Conservation (phyloP, 2,113 vertebrate species). For the Campylomormyrus numenius region DNA sequence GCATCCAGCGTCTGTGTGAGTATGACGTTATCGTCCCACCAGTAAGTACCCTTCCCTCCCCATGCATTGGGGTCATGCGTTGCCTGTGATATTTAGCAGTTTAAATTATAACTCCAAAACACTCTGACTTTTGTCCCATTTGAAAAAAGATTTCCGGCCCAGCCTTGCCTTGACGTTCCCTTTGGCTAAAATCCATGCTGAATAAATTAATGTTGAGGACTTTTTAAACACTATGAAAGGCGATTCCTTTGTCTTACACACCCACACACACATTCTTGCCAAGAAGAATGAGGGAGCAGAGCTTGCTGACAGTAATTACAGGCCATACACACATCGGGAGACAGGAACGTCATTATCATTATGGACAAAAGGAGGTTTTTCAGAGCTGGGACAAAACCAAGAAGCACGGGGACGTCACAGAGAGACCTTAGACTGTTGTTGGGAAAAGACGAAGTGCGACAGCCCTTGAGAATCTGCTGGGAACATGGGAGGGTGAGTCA, state of each 20-base stretch:
- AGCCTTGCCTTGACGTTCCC: background rate
- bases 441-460: background rate
- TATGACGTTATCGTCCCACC: background rate
- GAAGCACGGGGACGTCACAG: background rate
- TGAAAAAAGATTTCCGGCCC: background rate
- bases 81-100: background rate
- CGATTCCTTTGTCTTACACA: background rate
- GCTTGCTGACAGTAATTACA: slow-evolving; percentile 14
- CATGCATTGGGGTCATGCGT: background rate
- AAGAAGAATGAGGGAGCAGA: background rate
- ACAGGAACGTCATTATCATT: slow-evolving; percentile 11
- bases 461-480: background rate
- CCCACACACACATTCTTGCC: background rate
- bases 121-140: background rate
- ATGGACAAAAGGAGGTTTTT: slow-evolving; percentile 7
- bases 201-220: background rate
- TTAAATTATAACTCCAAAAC: background rate
- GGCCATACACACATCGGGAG: background rate
- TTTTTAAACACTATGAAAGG: background rate
- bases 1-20: background rate
- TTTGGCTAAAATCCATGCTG: background rate
- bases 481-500: background rate
- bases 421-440: background rate
- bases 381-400: background rate
- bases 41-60: background rate